Base-by-base conservation (phyloP, 2,797 vertebrate genomes). In the Trematomus bernacchii region DNA sequence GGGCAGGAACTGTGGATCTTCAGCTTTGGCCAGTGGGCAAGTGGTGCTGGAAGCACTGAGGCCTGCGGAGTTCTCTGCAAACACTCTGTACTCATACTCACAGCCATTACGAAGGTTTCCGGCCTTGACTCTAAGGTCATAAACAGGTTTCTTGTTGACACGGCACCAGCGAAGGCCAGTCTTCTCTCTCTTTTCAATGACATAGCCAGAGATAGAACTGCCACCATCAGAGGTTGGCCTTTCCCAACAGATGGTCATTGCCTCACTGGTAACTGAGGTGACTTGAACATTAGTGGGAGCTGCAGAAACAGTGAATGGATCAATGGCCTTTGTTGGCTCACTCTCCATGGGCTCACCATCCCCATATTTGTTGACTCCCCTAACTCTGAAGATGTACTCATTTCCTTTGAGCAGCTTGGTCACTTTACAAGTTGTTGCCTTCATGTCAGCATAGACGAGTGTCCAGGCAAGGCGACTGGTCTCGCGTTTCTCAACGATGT, bases 81-180 rank as follows among this genome's bases (percentile, higher is more conserved):
- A 97, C 73, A 99, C 98, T 62, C 96, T 95, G 87, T 97, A 99
- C 85, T 99, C 98, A 88, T 99, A 99, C 90, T 99, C 98, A 90
- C 95, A 95, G 77, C 98, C 97, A 68, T 97, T 94, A 54, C 97
- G 96, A 30, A 99, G 97, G 86, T 97, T 95, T 44, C 96, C 95
- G 53, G 98, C 97, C 91, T 99, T 99, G 64, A 99, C 97, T 94
- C 98, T 96, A 58, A 99, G 95, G 88, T 99, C 98, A 91, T 98
- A 99, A 83, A 99, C 98, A 67, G 97, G 97, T 80, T 98, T 99
- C 94, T 99, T 99, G 93, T 99, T 98, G 47, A 99, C 97, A 76
- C 98, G 97, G 59, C 97, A 95, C 98, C 98, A 99, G 69, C 97
- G 95, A 21, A 99, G 93, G 83, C 97, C 97, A 43, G 95, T 95